phyloP scores from a whole-genome alignment of 2,797 vertebrate genomes.

The Poeciliopsis paucimaculata region DNA sequence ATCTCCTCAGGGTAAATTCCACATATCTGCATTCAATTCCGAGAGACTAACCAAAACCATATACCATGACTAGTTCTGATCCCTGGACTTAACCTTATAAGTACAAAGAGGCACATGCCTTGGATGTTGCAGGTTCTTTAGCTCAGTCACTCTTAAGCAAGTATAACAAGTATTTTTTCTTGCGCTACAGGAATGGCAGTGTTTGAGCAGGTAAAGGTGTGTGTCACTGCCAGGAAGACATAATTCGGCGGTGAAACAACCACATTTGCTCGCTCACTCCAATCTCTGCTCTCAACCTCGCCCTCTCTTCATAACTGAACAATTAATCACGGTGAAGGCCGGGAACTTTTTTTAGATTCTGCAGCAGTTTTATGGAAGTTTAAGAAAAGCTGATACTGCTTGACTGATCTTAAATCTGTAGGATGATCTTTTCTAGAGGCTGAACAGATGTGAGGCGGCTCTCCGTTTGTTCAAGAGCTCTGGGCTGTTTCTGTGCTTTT shows the following conservation, averaged over 20 bases:
- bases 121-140: constrained; percentile 5
- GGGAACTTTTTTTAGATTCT: neutral
- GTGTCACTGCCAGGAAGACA: constrained; percentile 25
- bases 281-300: constrained; percentile 37
- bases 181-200: constrained; percentile 34
- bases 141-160: constrained; percentile 39
- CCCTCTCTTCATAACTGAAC: constrained; percentile 9
- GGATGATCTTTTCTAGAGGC: neutral
- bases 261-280: constrained; percentile 27
- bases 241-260: constrained; percentile 45
- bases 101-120: neutral
- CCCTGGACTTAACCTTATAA: neutral
- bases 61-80: neutral
- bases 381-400: neutral
- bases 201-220: constrained; percentile 37
- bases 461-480: neutral
- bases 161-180: constrained; percentile 50
- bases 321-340: neutral
- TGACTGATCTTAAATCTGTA: neutral
- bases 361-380: neutral
- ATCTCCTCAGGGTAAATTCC: neutral
- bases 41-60: neutral
- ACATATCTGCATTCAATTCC: neutral
- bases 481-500: neutral
- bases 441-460: neutral